Evolutionary conservation across 2,113 vertebrate genomes (phyloP), one percentile per base, ranked within the genome.

Genomic region (Tinamus guttatus): DNA sequence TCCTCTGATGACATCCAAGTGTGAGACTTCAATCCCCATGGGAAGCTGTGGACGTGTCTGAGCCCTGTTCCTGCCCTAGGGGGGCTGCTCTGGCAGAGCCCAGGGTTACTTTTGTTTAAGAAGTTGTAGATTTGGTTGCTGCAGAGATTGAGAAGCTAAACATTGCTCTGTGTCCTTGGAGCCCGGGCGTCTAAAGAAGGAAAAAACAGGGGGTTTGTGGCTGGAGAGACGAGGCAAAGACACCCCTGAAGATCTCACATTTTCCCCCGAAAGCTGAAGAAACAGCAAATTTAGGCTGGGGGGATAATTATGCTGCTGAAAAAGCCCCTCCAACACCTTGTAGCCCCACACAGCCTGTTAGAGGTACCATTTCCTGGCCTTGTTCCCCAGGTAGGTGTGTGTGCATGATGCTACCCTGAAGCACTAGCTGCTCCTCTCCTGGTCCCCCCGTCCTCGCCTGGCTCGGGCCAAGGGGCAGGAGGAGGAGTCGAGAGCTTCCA

Each of bases 271-370:
- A 3, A 71, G 82, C 82, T 62, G 68, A 60, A 84, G 88, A 75
- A 47, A 76, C 78, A 88, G 68, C 30, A 27, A 56, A 64, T 68
- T 92, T 81, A 73, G 28, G 73, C 24, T 8, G 51, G 64, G 80
- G 88, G 92, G 80, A 51, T 93, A 81, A 83, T 95, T 83, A 30
- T 0, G 3, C 80, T 83, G 1, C 79, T 94, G 87, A 77, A 93
- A 81, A 95, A 82, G 28, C 27, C 63, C 87, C 92, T 86, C 90
- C 64, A 89, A 47, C 86, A 87, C 89, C 77, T 96, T 67, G 12
- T 25, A 38, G 87, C 62, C 45, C 70, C 62, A 14, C 78, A 47
- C 15, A 43, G 14, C 43, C 0, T 16, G 41, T n/a, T 18, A 63
- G 56, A 36, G 9, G 14, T 10, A 38, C 5, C 21, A 25, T 1